Base-by-base conservation (phyloP, 2,113 vertebrate species). In the Psophia crepitans region DNA sequence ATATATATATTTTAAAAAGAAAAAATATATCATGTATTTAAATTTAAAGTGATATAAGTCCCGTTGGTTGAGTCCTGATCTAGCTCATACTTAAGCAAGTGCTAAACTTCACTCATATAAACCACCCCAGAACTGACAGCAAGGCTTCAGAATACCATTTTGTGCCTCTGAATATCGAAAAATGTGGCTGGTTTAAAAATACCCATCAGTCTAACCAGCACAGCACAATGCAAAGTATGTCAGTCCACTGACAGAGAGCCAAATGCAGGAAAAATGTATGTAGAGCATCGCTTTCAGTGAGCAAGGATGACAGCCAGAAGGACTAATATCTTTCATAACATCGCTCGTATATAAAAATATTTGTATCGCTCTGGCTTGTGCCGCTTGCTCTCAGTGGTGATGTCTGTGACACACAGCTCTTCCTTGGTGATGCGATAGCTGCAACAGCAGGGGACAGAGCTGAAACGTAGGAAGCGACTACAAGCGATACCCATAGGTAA, bases 401-500 rank as follows among this genome's bases (percentile, higher is more conserved):
- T 28, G 64, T 15, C 51, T 53, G 49, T 63, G 87, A 44, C 77
- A 73, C 71, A 6, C 49, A 44, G 53, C 32, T 75, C 41, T 1
- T 54, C 79, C 71, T 44, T 14, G 26, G 51, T 24, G 86, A 41
- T 56, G 74, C 0, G 8, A 74, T 35, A 82, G 60, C 54, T 57
- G 60, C 14, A 5, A 6, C 66, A 81, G 80, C 60, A 78, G n/a
- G 54, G 71, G 56, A 84, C 0, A 2, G 43, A 61, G 68, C 79
- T 71, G 90, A 32, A 63, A 83, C 56, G 12, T 6, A 49, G 48
- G 43, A 44, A 83, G 64, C 26, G 79, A 53, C 78, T 84, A 6
- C 32, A 94, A 81, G 80, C 9, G 5, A 89, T 93, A 77, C 49
- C 66, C 87, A 92, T 69, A 90, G 91, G 95, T 96, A 95, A 93